Evolutionary conservation across 2,113 vertebrate genomes (phyloP).

Genomic region (Sclerurus mexicanus): DNA sequence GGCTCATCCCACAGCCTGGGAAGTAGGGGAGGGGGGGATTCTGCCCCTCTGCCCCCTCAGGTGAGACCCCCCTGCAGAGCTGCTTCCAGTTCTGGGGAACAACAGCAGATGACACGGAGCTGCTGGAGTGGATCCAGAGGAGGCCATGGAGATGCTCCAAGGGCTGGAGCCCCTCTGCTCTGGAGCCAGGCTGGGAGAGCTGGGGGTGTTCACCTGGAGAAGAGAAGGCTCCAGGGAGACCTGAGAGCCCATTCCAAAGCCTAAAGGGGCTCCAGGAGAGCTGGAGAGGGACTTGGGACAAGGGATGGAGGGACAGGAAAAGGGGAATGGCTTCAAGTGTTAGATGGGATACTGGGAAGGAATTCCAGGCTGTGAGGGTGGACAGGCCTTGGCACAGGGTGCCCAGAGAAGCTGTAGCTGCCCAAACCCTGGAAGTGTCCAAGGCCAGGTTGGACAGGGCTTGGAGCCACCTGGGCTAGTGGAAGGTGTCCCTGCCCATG

Average conservation of each 20-base stretch:
- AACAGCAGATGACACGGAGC: rapidly evolving
- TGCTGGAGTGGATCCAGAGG: neutral
- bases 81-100: neutral
- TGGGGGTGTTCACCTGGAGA: rapidly evolving
- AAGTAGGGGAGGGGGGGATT: neutral
- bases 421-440: neutral
- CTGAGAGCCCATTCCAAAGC: neutral
- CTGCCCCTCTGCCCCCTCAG: neutral
- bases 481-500: neutral
- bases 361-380: neutral
- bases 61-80: neutral
- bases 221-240: neutral
- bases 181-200: neutral
- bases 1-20: neutral
- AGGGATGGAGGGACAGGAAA: neutral
- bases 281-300: neutral
- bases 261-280: neutral
- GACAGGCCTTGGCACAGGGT: neutral
- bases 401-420: neutral
- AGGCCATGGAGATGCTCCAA: rapidly evolving
- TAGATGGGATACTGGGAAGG: neutral
- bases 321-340: neutral
- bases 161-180: neutral
- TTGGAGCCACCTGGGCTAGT: neutral
- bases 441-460: neutral